Conservation (phyloP, 64 coral and sea anemone species). For the Acropora yongei region DNA sequence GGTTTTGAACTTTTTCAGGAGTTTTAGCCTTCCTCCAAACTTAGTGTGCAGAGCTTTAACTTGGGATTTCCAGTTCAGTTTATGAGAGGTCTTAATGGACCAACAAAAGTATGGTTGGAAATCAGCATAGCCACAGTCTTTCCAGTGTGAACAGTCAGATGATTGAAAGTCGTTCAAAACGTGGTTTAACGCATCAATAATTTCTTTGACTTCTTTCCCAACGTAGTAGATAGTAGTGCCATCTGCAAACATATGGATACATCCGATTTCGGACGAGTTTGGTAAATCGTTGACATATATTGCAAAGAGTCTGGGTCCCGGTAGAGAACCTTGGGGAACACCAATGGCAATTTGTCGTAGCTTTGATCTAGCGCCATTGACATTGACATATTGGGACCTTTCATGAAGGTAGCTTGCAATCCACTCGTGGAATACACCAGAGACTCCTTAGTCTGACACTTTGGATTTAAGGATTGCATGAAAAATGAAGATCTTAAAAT, state of each 20-base stretch:
- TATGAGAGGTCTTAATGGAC: conserved; percentile 1
- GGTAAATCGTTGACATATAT: too few relatives aligned
- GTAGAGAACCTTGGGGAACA: too few relatives aligned
- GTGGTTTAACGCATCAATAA: not conserved
- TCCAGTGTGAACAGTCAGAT: not conserved
- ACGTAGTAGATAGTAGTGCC: not conserved
- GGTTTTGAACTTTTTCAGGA: not conserved
- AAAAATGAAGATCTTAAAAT: too few relatives aligned
- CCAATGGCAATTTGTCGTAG: too few relatives aligned
- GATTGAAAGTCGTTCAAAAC: not conserved
- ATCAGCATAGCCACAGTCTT: not conserved
- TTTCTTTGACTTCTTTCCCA: not conserved
- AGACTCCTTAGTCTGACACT: too few relatives aligned
- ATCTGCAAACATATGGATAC: not conserved
- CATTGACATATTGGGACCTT: too few relatives aligned
- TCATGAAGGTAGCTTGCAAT: too few relatives aligned
- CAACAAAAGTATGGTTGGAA: not conserved
- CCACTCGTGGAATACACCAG: too few relatives aligned
- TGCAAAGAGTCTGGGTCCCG: too few relatives aligned
- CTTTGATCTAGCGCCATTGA: too few relatives aligned
- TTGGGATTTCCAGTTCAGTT: conserved; percentile 14
- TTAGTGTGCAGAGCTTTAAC: not conserved
- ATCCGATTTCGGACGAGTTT: not conserved
- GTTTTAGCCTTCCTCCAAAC: conserved; percentile 4
- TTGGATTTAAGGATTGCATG: too few relatives aligned